Percentiles rank a stretch among this genome's conserved stretches.
Evolutionary conservation across 1,140 invertebrate species (phyloP).

Genomic region (Lordiphosa mommai): DNA sequence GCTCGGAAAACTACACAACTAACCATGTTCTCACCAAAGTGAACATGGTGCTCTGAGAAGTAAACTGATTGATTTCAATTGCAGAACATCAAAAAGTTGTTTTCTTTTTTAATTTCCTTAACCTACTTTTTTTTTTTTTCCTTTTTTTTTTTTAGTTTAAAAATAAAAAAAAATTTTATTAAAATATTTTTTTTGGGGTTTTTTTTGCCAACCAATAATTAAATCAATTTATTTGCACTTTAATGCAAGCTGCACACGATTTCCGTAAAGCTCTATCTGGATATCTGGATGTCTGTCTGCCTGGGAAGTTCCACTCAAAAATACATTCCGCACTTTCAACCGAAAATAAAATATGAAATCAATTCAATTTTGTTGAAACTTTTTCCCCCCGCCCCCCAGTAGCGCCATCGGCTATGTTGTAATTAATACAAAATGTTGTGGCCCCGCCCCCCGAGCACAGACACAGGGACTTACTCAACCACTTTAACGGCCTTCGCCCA

Average conservation of each 20-base stretch:
- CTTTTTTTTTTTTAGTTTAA: too few relatives aligned
- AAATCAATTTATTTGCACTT: conserved; percentile 61
- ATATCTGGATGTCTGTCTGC: conserved; percentile 1
- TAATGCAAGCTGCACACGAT: conserved; percentile 24
- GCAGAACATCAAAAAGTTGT: not conserved
- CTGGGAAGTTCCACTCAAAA: conserved; percentile 7
- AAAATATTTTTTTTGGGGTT: conserved; percentile 1
- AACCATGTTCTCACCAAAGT: too few relatives aligned
- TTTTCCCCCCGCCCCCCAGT: conserved; percentile 38
- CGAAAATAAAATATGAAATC: conserved; percentile 67
- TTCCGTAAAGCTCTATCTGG: conserved; percentile 12
- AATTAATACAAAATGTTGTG: conserved; percentile 72
- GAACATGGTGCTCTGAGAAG: too few relatives aligned
- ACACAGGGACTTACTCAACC: not conserved
- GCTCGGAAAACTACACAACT: too few relatives aligned
- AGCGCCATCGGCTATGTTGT: conserved; percentile 56
- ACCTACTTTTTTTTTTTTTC: not conserved
- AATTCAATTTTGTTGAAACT: conserved; percentile 73
- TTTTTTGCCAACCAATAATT: conserved; percentile 54
- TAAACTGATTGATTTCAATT: too few relatives aligned
- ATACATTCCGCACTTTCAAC: conserved; percentile 17
- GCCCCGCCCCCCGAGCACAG: conserved; percentile 14
- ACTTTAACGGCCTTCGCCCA: not conserved
- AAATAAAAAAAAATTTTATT: too few relatives aligned
- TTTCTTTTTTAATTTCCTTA: not conserved